Conservation (phyloP, 1,140 invertebrate genomes). For the Papilio machaon region DNA sequence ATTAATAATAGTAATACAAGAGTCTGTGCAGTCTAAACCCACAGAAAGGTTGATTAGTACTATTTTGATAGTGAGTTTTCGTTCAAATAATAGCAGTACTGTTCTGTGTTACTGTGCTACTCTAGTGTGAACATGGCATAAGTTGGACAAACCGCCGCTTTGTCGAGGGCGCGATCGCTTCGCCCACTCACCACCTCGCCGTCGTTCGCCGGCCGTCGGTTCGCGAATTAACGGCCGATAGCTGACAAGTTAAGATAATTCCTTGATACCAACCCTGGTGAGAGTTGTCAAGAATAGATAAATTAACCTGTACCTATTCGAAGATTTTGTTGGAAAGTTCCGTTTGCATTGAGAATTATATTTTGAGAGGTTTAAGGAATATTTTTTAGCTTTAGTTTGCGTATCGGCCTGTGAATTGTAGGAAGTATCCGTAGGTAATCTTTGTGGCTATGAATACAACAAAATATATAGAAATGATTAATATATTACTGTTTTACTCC, state of each 20-base stretch:
- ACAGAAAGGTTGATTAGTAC: too few relatives aligned
- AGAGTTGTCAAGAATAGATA: slow-evolving; percentile 28
- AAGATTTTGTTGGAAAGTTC: not conserved
- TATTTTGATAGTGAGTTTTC: not conserved
- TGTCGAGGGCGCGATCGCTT: slow-evolving; percentile 53
- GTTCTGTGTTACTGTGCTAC: not conserved
- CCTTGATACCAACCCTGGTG: slow-evolving; percentile 47
- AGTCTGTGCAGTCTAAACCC: too few relatives aligned
- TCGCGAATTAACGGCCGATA: slow-evolving; percentile 38
- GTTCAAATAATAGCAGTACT: not conserved
- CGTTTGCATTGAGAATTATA: not conserved
- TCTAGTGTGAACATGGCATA: slow-evolving; percentile 28
- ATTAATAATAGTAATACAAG: too few relatives aligned
- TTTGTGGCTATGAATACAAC: too few relatives aligned
- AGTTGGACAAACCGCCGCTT: slow-evolving; percentile 57
- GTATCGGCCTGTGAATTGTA: too few relatives aligned
- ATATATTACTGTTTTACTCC: too few relatives aligned
- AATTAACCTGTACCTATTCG: slow-evolving; percentile 23
- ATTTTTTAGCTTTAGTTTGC: too few relatives aligned
- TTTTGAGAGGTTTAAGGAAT: not conserved
- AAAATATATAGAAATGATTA: too few relatives aligned
- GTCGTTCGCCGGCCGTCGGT: slow-evolving; percentile 30
- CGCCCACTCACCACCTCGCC: slow-evolving; percentile 48
- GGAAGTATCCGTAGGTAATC: too few relatives aligned
- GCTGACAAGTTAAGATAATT: slow-evolving; percentile 57